Base-by-base conservation (phyloP, 2,888 invertebrate genomes). In the Tholera decimalis region DNA sequence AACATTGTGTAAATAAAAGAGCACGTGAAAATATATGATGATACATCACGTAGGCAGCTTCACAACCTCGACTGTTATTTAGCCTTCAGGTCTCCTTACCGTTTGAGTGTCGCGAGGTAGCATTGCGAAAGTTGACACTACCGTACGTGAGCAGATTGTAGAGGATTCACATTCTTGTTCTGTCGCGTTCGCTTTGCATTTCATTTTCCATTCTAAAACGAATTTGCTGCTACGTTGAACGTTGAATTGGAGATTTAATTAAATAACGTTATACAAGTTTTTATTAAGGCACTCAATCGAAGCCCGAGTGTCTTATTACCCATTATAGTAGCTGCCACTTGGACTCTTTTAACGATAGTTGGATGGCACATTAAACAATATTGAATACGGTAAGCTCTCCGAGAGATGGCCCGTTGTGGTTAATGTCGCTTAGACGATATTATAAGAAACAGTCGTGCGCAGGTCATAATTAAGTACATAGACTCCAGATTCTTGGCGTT, bases 71-170 rank as follows among this genome's bases (percentile, higher is more conserved):
- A 82, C 82, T 85, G 86, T 84, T 88, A 84, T 88, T 87, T 88
- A 93, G 92, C 94, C 94, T 94, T 94, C 93, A 82, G 87, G 90
- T 87, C 88, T 88, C 89, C 89, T 92, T 89, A 92, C 89, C 86
- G 91, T 90, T 90, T 87, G 91, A 91, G 89, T 86, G 89, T 88
- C 88, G 89, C 90, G 92, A 93, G 93, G 93, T 91, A 91, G 87
- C 88, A 89, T 95, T 95, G 92, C 95, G 94, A 95, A 95, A 95
- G 94, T 94, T 92, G 92, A 94, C 94, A 91, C 88, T 89, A 83
- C 77, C 77, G 89, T 90, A 94, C 95, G 95, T 95, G 95, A 91
- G 86, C 73, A 78, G 93, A 86, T 86, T 95, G 88, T 88, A 83
- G 86, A 93, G 83, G 85, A 89, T 86, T 82, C 87, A 86, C 85